Evolutionary conservation across 2,113 vertebrate genomes (phyloP), one percentile per base, ranked within the genome.

Genomic region (Peromyscus maniculatus): DNA sequence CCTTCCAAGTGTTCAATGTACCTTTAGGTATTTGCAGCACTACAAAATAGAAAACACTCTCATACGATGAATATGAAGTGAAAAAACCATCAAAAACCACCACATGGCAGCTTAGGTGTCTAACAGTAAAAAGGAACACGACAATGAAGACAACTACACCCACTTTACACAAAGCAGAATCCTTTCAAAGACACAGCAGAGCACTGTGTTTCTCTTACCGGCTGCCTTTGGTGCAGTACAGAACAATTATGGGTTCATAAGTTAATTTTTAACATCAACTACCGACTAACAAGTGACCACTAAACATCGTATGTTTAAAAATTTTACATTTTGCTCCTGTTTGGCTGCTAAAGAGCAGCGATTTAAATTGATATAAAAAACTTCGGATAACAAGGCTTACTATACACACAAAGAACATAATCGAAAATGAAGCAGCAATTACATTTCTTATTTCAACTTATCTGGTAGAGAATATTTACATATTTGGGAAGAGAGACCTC

Each of bases 351-450:
- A 97, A 97, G 97, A 98, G 96, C 97, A 98, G 97, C 95, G 1
- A 96, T 97, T 97, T 94, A 97, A 97, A 96, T 91, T 11, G 72
- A 97, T 98, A 98, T 97, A 97, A 82, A 83, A 83, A 98, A 94
- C 94, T 77, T 57, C 80, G 96, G 96, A 97, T 97, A 82, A 97
- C 98, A 97, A 97, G 97, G 97, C 90, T 97, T 93, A 93, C 95
- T 98, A 96, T 97, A 97, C 91, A 97, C 89, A 97, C 97, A 93
- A 97, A 94, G 91, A 97, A 96, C 74, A 97, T 93, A 59, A 95
- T 94, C 93, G 96, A 97, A 97, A 97, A 74, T 93, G 95, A 98
- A 98, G 97, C 97, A 98, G 97, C 97, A 97, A 97, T 93, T 97
- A 91, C 80, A 80, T 96, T 86, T 97, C 91, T 95, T 95, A 94